phyloP scores from a whole-genome alignment of 2,797 vertebrate genomes.

The Danio albolineatus region DNA sequence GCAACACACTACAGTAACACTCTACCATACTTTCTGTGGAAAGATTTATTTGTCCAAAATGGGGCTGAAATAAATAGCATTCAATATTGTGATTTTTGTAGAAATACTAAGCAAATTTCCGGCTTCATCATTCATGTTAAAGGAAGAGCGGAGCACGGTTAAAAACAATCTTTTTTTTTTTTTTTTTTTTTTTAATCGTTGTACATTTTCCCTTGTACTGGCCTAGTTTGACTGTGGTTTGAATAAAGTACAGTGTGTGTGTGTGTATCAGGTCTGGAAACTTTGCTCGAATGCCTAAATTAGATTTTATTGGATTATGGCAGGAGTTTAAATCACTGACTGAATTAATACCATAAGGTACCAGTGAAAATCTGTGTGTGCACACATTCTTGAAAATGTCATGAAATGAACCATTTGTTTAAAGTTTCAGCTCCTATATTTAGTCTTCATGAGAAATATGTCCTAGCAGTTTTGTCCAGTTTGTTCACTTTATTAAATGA shows the following conservation, averaged over 20 bases:
- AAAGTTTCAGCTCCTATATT: conserved; percentile 25
- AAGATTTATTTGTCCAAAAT: conserved; percentile 16
- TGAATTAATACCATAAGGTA: conserved; percentile 53
- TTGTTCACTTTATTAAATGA: conserved; percentile 27
- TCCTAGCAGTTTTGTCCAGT: conserved; percentile 22
- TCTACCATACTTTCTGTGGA: conserved; percentile 24
- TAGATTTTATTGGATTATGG: conserved; percentile 58
- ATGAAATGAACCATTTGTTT: conserved; percentile 44
- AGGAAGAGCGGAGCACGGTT: not conserved
- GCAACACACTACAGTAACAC: conserved; percentile 11
- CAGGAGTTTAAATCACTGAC: conserved; percentile 48
- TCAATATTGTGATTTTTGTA: not conserved
- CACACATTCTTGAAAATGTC: conserved; percentile 1
- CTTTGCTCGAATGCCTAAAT: conserved; percentile 41
- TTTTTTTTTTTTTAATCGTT: not conserved
- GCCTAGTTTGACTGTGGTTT: conserved; percentile 19
- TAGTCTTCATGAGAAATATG: conserved; percentile 19
- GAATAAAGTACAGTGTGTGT: conserved; percentile 17
- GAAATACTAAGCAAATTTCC: not conserved
- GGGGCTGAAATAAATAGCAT: not conserved
- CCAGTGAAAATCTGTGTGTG: conserved; percentile 9
- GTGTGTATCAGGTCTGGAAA: conserved; percentile 44
- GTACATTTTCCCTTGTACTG: conserved; percentile 14
- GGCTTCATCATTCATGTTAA: not conserved
- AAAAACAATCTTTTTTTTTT: not conserved